Evolutionary conservation across 2,888 invertebrate species (phyloP), one percentile per base, ranked within the genome.

Genomic region (Leucophenga montana): DNA sequence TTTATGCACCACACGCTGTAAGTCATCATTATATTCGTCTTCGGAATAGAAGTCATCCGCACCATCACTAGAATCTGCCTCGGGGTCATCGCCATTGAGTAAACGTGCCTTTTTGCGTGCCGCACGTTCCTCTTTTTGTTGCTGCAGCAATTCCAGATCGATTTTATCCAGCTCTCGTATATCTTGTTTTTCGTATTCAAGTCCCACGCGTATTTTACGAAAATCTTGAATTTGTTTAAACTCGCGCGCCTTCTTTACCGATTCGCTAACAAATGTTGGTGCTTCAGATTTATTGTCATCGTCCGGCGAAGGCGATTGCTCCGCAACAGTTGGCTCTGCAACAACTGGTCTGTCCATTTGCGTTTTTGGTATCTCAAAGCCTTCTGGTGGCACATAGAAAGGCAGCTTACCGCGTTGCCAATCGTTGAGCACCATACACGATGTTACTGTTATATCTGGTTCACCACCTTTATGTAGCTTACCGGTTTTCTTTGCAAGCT

Each of bases 381-480:
- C 95, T 78, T 95, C 94, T 16, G 98, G 98, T 59, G 93, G 91
- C 4, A 96, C 94, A 90, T 96, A 99, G 89, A 95, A 99, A 0
- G 99, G 98, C 67, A 99, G 89, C 89, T 97, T 97, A 5, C 99
- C 99, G 83, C 99, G 92, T 89, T 99, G 99, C 95, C 97, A 99
- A 89, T 99, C 99, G 90, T 99, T 99, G 1, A 99, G 91, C 11
- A 99, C 93, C 95, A 98, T 98, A 87, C 95, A 94, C 0, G 99
- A 94, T 0, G 95, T 95, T 72, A 95, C 95, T 64, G 92, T 90
- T 20, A 97, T 90, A 89, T 99, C 98, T 11, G 99, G 97, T 86
- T 99, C 98, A n/a, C 98, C 99, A 79, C 97, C 97, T 88, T 98
- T 99, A 11, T 97, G 88, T 67, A 99, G 90, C 89, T 97, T 97